Base-by-base conservation (phyloP, 2,113 vertebrate species). In the Natator depressus region DNA sequence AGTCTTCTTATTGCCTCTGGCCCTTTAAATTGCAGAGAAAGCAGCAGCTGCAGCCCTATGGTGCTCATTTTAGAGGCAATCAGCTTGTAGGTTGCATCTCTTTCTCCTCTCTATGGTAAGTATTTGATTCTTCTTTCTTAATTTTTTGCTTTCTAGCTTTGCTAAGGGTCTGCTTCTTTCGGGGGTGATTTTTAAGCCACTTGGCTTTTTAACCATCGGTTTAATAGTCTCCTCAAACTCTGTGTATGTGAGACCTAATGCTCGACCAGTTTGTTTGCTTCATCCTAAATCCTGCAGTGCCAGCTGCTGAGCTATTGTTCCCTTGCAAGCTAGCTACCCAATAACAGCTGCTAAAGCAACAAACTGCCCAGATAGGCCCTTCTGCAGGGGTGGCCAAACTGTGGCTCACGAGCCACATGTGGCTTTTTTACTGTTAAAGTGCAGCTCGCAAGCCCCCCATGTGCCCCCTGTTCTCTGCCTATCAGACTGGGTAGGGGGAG, bases 21-120 rank as follows among this genome's bases (percentile, higher is more conserved):
- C 90, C 97, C 97, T 97, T 97, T 97, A 97, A 97, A 94, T 94
- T 82, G 69, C 38, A 20, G 80, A 29, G 29, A 35, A 27, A n/a
- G 42, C 79, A 31, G 90, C 92, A 93, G 90, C 85, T 57, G 81
- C 90, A 90, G 94, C 91, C 88, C 88, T 47, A 51, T 82, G 29
- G 84, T 57, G 90, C 83, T 89, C 35, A 50, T 62, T 50, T 65
- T 78, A 14, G 62, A 85, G 90, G 80, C 92, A 42, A 80, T 27
- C 57, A 3, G 57, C 49, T 92, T 87, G 53, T 3, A 62, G 83
- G 12, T 87, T 49, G 91, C 88, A 57, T 82, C 53, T 50, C 49
- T 85, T 59, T 82, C 24, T 89, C 79, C 93, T 85, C 69, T 93
- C 91, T 55, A 93, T 96, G 96, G 96, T 94, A 96, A 96, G 96